phyloP scores from a whole-genome alignment of 2,113 vertebrate species.

The Phyllostomus hastatus region DNA sequence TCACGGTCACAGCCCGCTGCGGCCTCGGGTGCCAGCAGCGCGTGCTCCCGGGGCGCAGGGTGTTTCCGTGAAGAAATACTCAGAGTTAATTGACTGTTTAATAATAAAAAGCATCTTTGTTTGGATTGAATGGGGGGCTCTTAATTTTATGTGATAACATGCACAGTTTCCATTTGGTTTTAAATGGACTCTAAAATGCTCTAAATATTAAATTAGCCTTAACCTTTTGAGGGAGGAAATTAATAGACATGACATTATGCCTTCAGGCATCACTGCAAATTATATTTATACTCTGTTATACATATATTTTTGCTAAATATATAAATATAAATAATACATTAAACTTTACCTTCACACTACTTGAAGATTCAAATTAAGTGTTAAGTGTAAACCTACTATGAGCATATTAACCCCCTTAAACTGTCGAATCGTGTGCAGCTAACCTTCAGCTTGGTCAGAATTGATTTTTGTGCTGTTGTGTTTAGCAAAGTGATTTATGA shows the following conservation, averaged over 20 bases:
- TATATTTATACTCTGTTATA: background rate
- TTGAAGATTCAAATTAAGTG: constrained; percentile 52
- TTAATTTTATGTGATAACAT: background rate
- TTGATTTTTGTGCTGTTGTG: constrained; percentile 68
- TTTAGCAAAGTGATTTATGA: constrained; percentile 68
- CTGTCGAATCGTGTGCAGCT: constrained; percentile 47
- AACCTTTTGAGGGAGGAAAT: background rate
- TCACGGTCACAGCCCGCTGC: background rate
- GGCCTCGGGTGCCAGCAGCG: background rate
- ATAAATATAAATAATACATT: background rate
- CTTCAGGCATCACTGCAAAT: background rate
- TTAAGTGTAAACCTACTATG: background rate
- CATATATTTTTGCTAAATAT: background rate
- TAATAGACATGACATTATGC: background rate
- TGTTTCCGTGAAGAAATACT: background rate
- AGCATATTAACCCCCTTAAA: constrained; percentile 57
- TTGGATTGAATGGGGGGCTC: background rate
- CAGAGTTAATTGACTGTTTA: background rate
- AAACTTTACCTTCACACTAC: constrained; percentile 35
- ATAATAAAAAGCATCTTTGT: background rate
- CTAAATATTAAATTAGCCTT: background rate
- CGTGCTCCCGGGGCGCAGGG: background rate
- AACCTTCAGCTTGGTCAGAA: constrained; percentile 70
- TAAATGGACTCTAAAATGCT: background rate
- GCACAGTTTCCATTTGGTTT: background rate